A percentile compares a stretch with the other conserved stretches of the same genome.
Conservation (phyloP, 2,797 vertebrate species). For the Pelochelys cantorii region DNA sequence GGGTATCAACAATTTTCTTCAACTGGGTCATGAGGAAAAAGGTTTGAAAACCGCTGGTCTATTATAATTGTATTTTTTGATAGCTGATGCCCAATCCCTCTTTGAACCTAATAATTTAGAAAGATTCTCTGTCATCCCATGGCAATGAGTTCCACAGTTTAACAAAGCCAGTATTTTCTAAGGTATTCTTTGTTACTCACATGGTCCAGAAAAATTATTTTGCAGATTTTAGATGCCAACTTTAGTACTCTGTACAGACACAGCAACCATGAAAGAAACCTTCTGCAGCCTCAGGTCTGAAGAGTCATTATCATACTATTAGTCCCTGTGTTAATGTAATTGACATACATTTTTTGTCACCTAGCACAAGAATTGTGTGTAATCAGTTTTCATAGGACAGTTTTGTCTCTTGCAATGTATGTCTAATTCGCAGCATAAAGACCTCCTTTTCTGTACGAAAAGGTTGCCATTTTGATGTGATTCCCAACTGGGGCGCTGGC, state of each 20-base stretch:
- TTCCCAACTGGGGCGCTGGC: rapidly evolving
- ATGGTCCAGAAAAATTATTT: background rate
- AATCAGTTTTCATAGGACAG: background rate
- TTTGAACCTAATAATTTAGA: no score
- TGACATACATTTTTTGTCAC: background rate
- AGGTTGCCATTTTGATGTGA: background rate
- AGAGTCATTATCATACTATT: background rate
- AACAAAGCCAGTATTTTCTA: background rate
- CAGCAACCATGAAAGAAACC: background rate
- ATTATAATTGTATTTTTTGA: background rate
- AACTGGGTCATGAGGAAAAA: no score
- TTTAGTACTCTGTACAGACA: background rate
- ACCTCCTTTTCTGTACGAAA: background rate
- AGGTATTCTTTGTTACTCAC: background rate
- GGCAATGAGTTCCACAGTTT: background rate
- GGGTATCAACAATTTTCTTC: no score
- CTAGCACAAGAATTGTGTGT: background rate
- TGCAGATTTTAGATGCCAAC: background rate
- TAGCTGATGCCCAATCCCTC: background rate
- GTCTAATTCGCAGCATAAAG: rapidly evolving
- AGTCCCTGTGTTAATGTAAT: background rate
- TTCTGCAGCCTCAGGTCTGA: background rate
- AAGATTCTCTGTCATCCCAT: background rate
- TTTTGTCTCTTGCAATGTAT: background rate
- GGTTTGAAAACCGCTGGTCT: no score